These are phyloP conservation scores for Lysiphlebus fabarum DNA, from an alignment of 1,140 invertebrate genomes.

Conservation along the genomic window DNA sequence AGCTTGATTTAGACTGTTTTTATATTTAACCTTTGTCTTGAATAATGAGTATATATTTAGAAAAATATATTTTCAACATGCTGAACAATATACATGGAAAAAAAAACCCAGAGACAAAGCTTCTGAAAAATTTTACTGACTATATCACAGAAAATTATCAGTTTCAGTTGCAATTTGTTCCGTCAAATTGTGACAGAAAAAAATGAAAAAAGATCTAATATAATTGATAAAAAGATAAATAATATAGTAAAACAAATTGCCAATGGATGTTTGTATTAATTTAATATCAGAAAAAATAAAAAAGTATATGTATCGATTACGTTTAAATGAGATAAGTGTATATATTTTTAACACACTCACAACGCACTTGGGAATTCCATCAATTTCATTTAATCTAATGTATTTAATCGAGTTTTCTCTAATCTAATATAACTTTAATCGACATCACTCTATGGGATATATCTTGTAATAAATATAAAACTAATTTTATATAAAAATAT, in stretches of 20 bases:
- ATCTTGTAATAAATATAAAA: too few species aligned
- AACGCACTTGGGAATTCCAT: constrained; percentile 14
- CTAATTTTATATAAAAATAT: too few species aligned
- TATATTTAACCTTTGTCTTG: too few species aligned
- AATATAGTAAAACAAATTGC: constrained; percentile 11
- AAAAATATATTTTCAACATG: too few species aligned
- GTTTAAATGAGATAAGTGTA: constrained; percentile 6
- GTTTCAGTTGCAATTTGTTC: constrained; percentile 1
- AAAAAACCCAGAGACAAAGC: too few species aligned
- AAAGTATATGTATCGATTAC: constrained; percentile 19
- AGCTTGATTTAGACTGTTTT: too few species aligned
- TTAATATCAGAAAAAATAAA: constrained; percentile 2
- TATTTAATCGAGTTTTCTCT: constrained; percentile 20
- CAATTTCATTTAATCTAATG: background rate
- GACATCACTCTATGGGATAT: too few species aligned
- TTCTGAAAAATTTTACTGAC: too few species aligned
- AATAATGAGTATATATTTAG: too few species aligned
- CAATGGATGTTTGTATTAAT: constrained; percentile 20
- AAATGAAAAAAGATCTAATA: constrained; percentile 16
- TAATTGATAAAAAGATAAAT: background rate
- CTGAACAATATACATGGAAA: too few species aligned
- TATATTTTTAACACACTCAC: constrained; percentile 1
- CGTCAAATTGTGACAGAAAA: background rate
- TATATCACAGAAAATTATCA: too few species aligned
- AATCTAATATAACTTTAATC: too few species aligned